Conservation (phyloP, 2,797 vertebrate genomes). For the Lates japonicus region DNA sequence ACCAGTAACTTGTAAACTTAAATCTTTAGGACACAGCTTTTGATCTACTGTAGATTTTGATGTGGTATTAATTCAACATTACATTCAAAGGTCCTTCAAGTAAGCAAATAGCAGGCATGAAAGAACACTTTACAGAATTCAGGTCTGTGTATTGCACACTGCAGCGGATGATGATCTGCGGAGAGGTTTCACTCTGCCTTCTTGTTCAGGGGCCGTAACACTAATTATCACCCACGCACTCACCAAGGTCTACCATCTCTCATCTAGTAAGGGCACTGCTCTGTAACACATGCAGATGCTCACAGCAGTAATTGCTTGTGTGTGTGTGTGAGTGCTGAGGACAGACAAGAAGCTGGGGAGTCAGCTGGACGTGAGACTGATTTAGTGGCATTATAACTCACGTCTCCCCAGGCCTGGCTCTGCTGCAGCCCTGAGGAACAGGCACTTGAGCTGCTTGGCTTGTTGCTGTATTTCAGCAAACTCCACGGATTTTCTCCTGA, state of each 20-base stretch:
- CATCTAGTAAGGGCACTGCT: slow-evolving; percentile 7
- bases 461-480: slow-evolving; percentile 52
- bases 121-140: not conserved
- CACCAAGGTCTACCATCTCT: slow-evolving; percentile 10
- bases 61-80: no score
- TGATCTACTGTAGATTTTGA: not conserved
- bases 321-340: slow-evolving; percentile 53
- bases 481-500: slow-evolving; percentile 50
- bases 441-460: slow-evolving; percentile 39
- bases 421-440: slow-evolving; percentile 31
- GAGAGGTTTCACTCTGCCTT: not conserved
- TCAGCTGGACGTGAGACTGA: slow-evolving; percentile 69
- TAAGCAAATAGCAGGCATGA: no score
- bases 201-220: not conserved
- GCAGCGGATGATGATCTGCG: not conserved
- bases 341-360: slow-evolving; percentile 47
- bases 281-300: slow-evolving; percentile 16
- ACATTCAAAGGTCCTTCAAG: no score
- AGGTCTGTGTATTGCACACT: not conserved
- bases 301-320: slow-evolving; percentile 20
- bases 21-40: not conserved
- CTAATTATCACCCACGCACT: slow-evolving; percentile 6
- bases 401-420: slow-evolving; percentile 39
- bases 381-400: slow-evolving; percentile 70
- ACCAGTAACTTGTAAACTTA: no score